Conservation (phyloP, 2,888 invertebrate genomes). For the Nemurella pictetii region DNA sequence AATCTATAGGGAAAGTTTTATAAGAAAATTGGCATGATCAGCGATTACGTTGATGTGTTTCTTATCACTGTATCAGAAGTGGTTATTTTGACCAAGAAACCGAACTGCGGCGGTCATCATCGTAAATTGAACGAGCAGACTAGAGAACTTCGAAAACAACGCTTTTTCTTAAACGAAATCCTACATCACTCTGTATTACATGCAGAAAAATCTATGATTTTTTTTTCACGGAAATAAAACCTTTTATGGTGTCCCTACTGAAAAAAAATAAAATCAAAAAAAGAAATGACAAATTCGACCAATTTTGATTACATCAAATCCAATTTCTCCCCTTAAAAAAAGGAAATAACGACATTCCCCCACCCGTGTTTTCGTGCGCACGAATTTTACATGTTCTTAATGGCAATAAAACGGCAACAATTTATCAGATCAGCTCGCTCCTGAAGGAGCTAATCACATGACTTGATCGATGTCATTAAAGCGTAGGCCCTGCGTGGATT, state of each 20-base stretch:
- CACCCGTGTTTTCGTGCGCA: too few species aligned
- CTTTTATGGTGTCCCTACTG: too few species aligned
- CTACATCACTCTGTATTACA: not conserved
- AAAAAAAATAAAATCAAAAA: too few species aligned
- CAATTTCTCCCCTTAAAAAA: too few species aligned
- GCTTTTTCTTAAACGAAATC: too few species aligned
- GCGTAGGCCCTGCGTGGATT: not conserved
- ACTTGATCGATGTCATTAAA: not conserved
- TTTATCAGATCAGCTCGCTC: not conserved
- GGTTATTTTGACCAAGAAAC: not conserved
- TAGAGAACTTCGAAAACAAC: not conserved
- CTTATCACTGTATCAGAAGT: not conserved
- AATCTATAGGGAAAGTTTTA: conserved; percentile 13
- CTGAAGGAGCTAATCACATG: not conserved
- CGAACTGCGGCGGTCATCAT: not conserved
- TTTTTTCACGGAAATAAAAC: too few species aligned
- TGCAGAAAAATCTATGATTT: too few species aligned
- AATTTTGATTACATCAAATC: too few species aligned
- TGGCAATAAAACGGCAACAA: not conserved
- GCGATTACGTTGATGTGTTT: not conserved
- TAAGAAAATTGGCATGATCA: conserved; percentile 12
- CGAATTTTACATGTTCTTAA: not conserved
- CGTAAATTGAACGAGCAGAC: not conserved
- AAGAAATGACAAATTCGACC: too few species aligned
- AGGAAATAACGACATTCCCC: too few species aligned